Base-by-base conservation (phyloP, 2,888 invertebrate species). In the Anoplius nigerrimus region DNA sequence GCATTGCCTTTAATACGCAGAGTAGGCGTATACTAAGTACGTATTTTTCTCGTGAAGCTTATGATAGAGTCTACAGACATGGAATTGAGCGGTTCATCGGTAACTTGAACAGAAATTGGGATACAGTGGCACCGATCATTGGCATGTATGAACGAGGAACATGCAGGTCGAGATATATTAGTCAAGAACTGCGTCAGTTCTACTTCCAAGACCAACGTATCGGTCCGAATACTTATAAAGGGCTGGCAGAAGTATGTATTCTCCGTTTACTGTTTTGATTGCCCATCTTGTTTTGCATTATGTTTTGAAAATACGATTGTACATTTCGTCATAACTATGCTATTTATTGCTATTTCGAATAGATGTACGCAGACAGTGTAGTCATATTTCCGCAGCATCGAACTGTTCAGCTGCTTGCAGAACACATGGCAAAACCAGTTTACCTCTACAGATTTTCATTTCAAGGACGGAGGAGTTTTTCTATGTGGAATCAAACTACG, bases 361-460 rank as follows among this genome's bases (percentile, higher is more conserved):
- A 34, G 34, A 11, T 34, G 2, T 94, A 91, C 78, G 90, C 91
- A 0, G 94, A 94, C 84, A 88, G 91, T 0, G 76, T 92, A 11
- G 91, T 91, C 18, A 92, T 91, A 1, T 94, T 92, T 75, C 89
- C 90, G 0, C 90, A 91, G 1, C 92, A 94, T 81, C 90, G 93
- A 57, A 90, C 92, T 67, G 92, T 91, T 0, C 91, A 92, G 77
- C 82, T 94, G 67, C 89, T 93, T 21, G 90, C 92, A 0, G 89
- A 91, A 8, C 89, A 91, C 45, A 92, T 91, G 2, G 89, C 89
- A 11, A 79, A 89, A 48, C 89, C 90, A 13, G 92, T 93, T 2
- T 94, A 90, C 83, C 92, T 92, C 82, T 93, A 92, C 81, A 87
- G 90, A 48, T 93, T 93, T 76, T 89, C 90, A 5, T 93, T 92